Conservation (phyloP, 2,113 vertebrate species). For the Sebastes schlegelii region DNA sequence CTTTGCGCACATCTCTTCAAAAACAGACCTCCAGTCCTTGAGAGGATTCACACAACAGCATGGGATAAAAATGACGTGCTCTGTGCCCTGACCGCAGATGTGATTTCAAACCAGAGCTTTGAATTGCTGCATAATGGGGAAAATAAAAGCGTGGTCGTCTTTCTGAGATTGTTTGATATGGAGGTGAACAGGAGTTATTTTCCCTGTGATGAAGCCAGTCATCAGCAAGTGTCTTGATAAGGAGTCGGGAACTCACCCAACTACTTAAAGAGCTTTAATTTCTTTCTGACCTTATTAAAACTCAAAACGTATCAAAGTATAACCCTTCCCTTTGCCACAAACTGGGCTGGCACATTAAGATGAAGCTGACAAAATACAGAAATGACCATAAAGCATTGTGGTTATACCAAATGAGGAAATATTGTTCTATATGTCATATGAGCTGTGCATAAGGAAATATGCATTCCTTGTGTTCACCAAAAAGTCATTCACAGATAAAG, state of each 20-base stretch:
- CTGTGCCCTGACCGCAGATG: constrained; percentile 30
- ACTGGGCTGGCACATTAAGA: neutral
- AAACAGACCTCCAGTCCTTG: neutral
- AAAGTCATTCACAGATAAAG: neutral
- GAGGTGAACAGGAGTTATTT: neutral
- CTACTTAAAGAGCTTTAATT: neutral
- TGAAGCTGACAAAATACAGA: neutral
- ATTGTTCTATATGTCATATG: neutral
- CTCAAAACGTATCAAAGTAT: neutral
- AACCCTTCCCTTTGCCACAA: neutral
- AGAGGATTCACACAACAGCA: neutral
- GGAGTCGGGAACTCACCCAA: neutral
- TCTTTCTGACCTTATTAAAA: neutral
- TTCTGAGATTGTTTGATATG: constrained; percentile 23
- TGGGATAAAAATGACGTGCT: neutral
- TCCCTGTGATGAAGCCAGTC: neutral
- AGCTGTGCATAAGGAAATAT: neutral
- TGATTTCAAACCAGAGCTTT: constrained; percentile 36
- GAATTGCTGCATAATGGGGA: constrained; percentile 5
- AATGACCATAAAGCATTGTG: neutral
- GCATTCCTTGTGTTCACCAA: neutral
- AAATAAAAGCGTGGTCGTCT: neutral
- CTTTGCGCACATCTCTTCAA: constrained; percentile 13
- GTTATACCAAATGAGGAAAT: neutral
- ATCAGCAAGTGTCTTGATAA: neutral